Evolutionary conservation across 2,113 vertebrate genomes (phyloP), one percentile per base, ranked within the genome.

Genomic region (Chrysochloris asiatica): DNA sequence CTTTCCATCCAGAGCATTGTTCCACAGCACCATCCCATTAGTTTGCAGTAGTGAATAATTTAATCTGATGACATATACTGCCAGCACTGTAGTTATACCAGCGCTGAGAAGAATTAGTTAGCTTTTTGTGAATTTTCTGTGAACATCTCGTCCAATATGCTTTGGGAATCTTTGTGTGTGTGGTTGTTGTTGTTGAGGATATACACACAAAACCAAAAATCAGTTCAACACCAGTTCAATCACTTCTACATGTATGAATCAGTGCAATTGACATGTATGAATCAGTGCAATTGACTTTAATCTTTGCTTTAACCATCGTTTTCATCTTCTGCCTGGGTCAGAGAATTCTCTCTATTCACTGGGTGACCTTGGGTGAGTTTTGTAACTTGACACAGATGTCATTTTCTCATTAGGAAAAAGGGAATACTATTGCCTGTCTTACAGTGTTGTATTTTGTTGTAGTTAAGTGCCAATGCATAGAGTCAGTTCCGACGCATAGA

Each of bases 61-160:
- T n/a, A 33, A 65, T 52, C 2, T 50, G 75, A 26, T 22, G 38
- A 67, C n/a, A n/a, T 33, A 43, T 43, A 47, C 41, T 45, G 26
- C 52, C 19, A n/a, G 63, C 43, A 13, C 0, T 0, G 47, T 2
- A 26, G 33, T 4, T 2, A 0, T 3, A 28, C 30, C 33, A 1
- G 11, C 14, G 13, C 56, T 38, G 24, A 48, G 2, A 38, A 16
- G 41, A 17, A 14, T 45, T 61, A 24, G 24, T 61, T 30, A 61
- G 4, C 43, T 47, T 47, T 75, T 75, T 47, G 65, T 16, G 24
- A 73, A 30, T 75, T 75, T 75, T 75, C 43, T 30, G 13, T 8
- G 43, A 75, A 75, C 13, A 28, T 14, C 5, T 75, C 26, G 30
- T 43, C 28, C 6, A 33, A 17, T 33, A 47, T n/a, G 36, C 30